phyloP scores from a whole-genome alignment of 1,140 invertebrate species.

The Planococcus citri region DNA sequence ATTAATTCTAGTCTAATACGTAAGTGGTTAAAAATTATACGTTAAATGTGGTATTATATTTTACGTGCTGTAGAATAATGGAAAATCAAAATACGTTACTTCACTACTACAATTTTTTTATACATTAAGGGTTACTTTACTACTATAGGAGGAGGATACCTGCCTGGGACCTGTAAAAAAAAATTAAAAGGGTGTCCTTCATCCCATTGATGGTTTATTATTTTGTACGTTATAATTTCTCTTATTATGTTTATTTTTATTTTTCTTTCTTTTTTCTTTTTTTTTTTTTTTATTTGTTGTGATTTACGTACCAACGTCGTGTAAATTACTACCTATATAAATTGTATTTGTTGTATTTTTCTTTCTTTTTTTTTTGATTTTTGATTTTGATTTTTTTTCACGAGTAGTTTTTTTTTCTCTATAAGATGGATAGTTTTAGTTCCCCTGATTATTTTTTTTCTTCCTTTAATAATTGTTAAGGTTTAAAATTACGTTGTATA shows the following conservation, averaged over 20 bases:
- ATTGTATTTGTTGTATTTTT: not conserved
- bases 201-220: too few relatives aligned
- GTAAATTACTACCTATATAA: not conserved
- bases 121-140: too few relatives aligned
- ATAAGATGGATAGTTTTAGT: not conserved
- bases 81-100: not conserved
- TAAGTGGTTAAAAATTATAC: not conserved
- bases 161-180: too few relatives aligned
- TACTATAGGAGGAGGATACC: too few relatives aligned
- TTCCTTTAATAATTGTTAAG: not conserved
- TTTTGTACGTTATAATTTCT: too few relatives aligned
- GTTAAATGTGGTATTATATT: not conserved
- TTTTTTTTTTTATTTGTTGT: not conserved
- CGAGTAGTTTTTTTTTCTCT: not conserved
- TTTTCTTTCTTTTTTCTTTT: not conserved
- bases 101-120: too few relatives aligned
- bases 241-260: too few relatives aligned
- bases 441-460: not conserved
- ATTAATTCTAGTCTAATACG: conserved; percentile 2
- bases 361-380: too few relatives aligned
- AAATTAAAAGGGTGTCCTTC: too few relatives aligned
- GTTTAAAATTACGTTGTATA: not conserved
- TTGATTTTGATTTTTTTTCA: too few relatives aligned
- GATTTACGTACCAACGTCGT: not conserved
- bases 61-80: too few relatives aligned